Evolutionary conservation across 2,888 invertebrate species (phyloP).

Genomic region (Drosophila meridiana): DNA sequence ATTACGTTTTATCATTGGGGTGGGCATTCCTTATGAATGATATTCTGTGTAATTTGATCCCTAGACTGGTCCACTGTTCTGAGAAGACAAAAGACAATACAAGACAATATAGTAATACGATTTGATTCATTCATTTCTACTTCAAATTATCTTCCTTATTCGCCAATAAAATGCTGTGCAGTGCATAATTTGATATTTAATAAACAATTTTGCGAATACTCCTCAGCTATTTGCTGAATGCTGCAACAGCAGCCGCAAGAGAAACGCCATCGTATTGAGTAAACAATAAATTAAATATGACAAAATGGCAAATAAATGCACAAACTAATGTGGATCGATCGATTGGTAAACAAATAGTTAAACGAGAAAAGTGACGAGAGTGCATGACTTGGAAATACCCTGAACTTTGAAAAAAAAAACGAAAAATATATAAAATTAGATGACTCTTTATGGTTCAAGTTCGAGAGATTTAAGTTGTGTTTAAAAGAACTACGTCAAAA

Average conservation of each 20-base stretch:
- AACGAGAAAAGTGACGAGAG: background rate
- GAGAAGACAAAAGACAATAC: background rate
- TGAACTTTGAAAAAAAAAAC: background rate
- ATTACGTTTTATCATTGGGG: too few species aligned
- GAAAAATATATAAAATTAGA: too few species aligned
- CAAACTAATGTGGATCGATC: slow-evolving; percentile 69
- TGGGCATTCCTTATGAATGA: too few species aligned
- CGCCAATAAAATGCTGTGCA: background rate
- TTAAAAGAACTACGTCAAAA: too few species aligned
- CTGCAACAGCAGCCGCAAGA: background rate
- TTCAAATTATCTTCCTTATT: background rate
- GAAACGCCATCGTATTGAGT: slow-evolving; percentile 34
- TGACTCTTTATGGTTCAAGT: too few species aligned
- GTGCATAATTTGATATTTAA: background rate
- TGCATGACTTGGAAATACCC: slow-evolving; percentile 1
- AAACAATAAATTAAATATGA: slow-evolving; percentile 68
- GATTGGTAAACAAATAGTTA: slow-evolving; percentile 44
- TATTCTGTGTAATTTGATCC: too few species aligned
- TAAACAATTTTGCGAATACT: background rate
- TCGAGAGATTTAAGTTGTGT: too few species aligned
- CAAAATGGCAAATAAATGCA: slow-evolving; percentile 53
- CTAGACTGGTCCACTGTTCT: background rate
- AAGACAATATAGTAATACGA: too few species aligned
- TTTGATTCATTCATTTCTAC: background rate
- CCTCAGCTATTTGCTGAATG: background rate